phyloP scores from a whole-genome alignment of 2,797 vertebrate genomes.

The Acridotheres tristis region DNA sequence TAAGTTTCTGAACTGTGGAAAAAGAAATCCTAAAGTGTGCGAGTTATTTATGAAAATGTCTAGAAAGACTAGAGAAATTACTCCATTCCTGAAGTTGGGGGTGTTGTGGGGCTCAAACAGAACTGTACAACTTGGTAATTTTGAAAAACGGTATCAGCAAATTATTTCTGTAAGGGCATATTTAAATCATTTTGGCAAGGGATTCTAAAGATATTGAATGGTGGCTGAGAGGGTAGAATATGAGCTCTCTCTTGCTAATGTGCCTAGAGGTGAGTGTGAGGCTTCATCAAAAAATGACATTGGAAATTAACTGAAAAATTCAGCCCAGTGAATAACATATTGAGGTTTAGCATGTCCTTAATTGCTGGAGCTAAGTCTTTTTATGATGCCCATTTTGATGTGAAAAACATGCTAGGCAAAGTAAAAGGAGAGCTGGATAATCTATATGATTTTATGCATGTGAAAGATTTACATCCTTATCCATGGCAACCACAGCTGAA shows the following conservation, averaged over 20 bases:
- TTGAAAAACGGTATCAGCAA: not conserved
- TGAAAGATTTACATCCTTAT: conserved; percentile 28
- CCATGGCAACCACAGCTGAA: conserved; percentile 43
- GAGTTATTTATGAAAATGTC: not conserved
- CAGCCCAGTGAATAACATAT: not conserved
- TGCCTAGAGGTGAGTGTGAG: not conserved
- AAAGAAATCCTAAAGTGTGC: not conserved
- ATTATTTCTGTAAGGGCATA: not conserved
- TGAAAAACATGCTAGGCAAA: conserved; percentile 1
- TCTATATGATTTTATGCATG: not conserved
- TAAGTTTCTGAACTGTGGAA: not conserved
- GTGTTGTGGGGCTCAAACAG: not conserved
- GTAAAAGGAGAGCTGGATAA: not conserved
- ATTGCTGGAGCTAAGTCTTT: not conserved
- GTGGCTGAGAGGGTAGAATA: not conserved
- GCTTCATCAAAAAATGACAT: not conserved
- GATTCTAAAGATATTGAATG: not conserved
- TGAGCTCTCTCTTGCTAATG: not conserved
- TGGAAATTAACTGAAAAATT: not conserved
- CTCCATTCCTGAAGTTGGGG: not conserved
- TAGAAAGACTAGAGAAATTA: not conserved
- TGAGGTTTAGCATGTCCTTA: not conserved
- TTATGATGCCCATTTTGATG: not conserved
- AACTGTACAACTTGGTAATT: not conserved
- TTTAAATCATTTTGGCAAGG: not conserved